Conservation (phyloP, 2,113 vertebrate species). For the Misgurnus anguillicaudatus region DNA sequence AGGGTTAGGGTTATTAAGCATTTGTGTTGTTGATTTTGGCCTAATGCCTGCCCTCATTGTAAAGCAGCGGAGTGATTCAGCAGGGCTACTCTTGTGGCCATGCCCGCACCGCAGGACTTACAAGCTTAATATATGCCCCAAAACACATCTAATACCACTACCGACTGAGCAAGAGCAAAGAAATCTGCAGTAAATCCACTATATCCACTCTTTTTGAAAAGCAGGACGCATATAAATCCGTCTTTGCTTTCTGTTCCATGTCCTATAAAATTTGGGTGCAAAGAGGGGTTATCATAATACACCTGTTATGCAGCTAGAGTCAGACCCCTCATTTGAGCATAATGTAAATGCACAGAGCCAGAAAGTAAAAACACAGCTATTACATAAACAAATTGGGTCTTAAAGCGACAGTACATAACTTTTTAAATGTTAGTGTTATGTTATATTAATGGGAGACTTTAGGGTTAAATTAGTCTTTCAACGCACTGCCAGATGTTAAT, state of each 20-base stretch:
- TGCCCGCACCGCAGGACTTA: neutral
- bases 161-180: neutral
- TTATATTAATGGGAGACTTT: neutral
- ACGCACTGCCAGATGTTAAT: neutral
- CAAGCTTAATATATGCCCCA: neutral
- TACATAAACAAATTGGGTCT: neutral
- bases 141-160: constrained; percentile 2
- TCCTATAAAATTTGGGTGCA: neutral
- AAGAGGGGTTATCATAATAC: constrained; percentile 1
- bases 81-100: neutral
- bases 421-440: neutral
- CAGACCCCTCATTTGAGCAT: neutral
- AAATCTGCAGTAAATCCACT: neutral
- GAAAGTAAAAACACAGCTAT: neutral
- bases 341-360: neutral
- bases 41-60: neutral
- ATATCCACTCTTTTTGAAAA: neutral
- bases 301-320: constrained; percentile 18
- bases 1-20: no score
- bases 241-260: neutral
- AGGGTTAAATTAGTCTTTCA: neutral
- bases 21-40: constrained; percentile 3
- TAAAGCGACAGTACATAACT: neutral
- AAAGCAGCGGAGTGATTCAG: neutral
- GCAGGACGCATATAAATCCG: neutral